Evolutionary conservation across 2,797 vertebrate species (phyloP), one percentile per base, ranked within the genome.

Genomic region (Periophthalmus magnuspinnatus): DNA sequence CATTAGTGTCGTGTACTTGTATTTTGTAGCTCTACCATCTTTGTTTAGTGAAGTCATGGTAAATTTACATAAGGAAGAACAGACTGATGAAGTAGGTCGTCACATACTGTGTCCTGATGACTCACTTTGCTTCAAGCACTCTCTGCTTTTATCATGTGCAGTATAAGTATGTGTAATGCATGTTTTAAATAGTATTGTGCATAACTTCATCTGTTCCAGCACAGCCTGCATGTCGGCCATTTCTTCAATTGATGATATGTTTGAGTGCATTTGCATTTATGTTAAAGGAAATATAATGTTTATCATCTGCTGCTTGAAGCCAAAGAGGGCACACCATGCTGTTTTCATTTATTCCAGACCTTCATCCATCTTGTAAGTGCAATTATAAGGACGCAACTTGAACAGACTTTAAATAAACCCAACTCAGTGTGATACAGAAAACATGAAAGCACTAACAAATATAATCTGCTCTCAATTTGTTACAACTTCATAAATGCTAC

Each of bases 361-460:
- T 48, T 76, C 65, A 75, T 59, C 50, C 57, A 69, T 76, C 64
- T 76, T n/a, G 69, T 69, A 80, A 76, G 68, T 78, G 76, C 81
- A 85, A 90, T 85, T 81, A 86, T 67, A 1, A 33, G 22, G 58
- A 63, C 65, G 63, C 79, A 36, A 21, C 33, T n/a, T 62, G 24
- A 70, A 63, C 81, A 71, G 83, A 84, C 70, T 82, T 79, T 81
- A 82, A 86, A 84, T 84, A 52, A 81, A 71, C 76, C 58, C 75
- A 61, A 67, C 69, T 24, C 67, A 69, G 70, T 68, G 60, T 71
- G 68, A 71, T 41, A 21, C 19, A 59, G 21, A 24, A 47, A 54
- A 0, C 21, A 67, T 68, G 17, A 36, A 60, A 63, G 45, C 1
- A 73, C 21, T 76, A 68, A 71, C 56, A 63, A 57, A 38, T 68